Percentiles rank a stretch among this genome's conserved stretches.
Conservation (phyloP, 2,888 invertebrate species). For the Lysandra coridon region DNA sequence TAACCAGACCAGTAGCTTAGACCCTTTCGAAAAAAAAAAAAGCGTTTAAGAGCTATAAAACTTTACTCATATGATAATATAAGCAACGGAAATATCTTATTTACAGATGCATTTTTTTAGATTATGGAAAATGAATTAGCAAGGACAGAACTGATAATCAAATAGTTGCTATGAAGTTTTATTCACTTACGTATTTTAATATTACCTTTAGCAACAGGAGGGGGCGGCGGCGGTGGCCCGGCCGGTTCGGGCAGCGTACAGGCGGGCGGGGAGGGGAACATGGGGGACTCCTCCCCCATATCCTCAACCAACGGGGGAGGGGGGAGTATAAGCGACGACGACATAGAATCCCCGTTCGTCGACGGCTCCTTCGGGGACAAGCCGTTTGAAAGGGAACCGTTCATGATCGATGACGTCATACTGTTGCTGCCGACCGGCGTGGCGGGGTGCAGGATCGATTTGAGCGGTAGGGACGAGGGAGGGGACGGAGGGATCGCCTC, state of each 20-base stretch:
- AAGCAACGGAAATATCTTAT: no score
- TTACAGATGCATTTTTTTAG: no score
- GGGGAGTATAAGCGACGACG: constrained; percentile 49
- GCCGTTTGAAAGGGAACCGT: constrained; percentile 44
- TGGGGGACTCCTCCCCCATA: constrained; percentile 14
- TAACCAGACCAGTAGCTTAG: no score
- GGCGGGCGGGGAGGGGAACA: constrained; percentile 71
- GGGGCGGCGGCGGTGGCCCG: constrained; percentile 86
- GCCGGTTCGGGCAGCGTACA: constrained; percentile 87
- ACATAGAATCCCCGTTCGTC: constrained; percentile 38
- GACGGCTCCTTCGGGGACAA: constrained; percentile 44
- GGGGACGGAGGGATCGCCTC: constrained; percentile 68
- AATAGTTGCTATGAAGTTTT: background rate
- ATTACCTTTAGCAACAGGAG: constrained; percentile 59
- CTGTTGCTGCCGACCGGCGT: constrained; percentile 45
- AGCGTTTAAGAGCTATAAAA: no score
- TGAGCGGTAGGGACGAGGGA: constrained; percentile 57
- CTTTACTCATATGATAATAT: no score
- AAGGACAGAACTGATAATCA: background rate
- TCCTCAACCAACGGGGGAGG: constrained; percentile 54
- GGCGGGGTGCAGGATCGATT: constrained; percentile 53
- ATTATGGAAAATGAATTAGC: no score
- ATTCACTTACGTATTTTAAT: background rate
- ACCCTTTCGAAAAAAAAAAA: no score
- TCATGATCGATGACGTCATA: constrained; percentile 50